These are phyloP conservation scores for Quiscalus mexicanus DNA, from an alignment of 2,113 vertebrate genomes.

Conservation along the genomic window DNA sequence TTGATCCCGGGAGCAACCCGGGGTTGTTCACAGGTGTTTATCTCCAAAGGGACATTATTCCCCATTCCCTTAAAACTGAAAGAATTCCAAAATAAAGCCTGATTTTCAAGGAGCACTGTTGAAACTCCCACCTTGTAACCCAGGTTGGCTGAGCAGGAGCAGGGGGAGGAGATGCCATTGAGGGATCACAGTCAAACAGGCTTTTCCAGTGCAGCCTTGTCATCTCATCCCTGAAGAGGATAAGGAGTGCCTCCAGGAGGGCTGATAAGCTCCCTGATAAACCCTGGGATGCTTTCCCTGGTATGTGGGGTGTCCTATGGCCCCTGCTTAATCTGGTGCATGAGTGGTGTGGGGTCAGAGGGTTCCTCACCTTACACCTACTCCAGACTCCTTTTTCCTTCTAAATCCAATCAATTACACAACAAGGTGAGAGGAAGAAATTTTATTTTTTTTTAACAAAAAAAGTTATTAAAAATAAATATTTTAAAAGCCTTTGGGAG, in stretches of 20 bases:
- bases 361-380: not conserved
- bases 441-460: accelerated
- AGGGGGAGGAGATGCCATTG: not conserved
- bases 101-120: not conserved
- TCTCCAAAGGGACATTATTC: not conserved
- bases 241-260: not conserved
- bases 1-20: not conserved
- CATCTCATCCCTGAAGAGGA: not conserved
- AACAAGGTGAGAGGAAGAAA: not conserved
- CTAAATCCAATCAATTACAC: not conserved
- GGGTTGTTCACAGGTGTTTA: not conserved
- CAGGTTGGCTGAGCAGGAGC: not conserved
- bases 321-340: not conserved
- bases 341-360: accelerated
- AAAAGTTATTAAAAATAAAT: not conserved
- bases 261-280: not conserved
- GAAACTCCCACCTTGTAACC: not conserved
- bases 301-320: not conserved
- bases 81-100: not conserved
- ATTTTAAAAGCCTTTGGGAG: not conserved
- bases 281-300: not conserved
- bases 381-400: not conserved
- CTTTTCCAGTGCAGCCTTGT: not conserved
- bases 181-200: not conserved
- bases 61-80: not conserved